These are phyloP conservation scores for Drosophila barbarae DNA, from an alignment of 2,888 invertebrate species.

Conservation along the genomic window DNA sequence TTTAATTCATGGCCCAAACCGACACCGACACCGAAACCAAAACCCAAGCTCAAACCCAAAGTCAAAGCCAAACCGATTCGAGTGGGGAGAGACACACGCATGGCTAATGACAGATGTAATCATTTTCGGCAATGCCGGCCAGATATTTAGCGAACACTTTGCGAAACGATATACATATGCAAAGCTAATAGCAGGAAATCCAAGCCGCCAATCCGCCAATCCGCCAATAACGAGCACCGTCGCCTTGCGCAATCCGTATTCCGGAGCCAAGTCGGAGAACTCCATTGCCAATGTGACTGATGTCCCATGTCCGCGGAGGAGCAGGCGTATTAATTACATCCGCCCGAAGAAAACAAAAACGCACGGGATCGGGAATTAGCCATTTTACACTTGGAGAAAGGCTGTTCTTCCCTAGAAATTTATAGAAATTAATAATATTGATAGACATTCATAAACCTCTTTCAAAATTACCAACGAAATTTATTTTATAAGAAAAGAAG, in stretches of 20 bases:
- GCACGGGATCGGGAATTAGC: conserved; percentile 4
- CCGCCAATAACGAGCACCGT: conserved; percentile 20
- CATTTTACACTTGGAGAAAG: conserved; percentile 5
- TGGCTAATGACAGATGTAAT: conserved; percentile 37
- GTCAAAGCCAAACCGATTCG: not conserved
- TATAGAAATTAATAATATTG: not conserved
- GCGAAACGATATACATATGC: conserved; percentile 23
- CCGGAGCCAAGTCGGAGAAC: conserved; percentile 24
- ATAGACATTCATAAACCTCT: no score
- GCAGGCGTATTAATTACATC: conserved; percentile 38
- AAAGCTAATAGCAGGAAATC: conserved; percentile 31
- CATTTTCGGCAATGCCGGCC: conserved; percentile 34
- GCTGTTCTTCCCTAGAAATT: not conserved
- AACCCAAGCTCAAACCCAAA: not conserved
- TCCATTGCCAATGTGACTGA: conserved; percentile 23
- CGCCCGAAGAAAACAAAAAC: conserved; percentile 13
- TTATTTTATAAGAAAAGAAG: no score
- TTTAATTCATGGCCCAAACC: conserved; percentile 37
- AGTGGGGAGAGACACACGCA: conserved; percentile 25
- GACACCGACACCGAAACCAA: not conserved
- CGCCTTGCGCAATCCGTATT: conserved; percentile 23
- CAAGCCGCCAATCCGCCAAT: conserved; percentile 4
- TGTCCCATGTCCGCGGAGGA: conserved; percentile 3
- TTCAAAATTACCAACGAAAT: no score
- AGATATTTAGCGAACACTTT: conserved; percentile 37